Conservation (phyloP, 2,797 vertebrate species). For the Heterohyrax brucei region DNA sequence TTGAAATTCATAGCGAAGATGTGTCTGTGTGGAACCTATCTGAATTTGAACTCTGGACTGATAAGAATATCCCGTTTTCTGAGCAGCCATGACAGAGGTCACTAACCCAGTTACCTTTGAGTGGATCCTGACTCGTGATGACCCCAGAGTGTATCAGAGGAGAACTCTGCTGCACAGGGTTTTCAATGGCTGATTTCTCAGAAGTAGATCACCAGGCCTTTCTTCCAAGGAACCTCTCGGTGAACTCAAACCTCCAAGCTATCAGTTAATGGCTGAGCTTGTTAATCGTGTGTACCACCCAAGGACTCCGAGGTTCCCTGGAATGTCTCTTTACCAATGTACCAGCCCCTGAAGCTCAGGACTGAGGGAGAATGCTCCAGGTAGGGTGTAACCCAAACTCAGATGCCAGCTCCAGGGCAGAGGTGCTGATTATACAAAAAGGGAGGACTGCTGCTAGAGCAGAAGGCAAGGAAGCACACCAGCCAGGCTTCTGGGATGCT, state of each 20-base stretch:
- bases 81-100: neutral
- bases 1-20: neutral
- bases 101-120: neutral
- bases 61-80: neutral
- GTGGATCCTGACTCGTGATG: neutral
- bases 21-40: neutral
- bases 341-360: neutral
- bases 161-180: neutral
- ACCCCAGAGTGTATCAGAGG: neutral
- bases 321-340: neutral
- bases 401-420: neutral
- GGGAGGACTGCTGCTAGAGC: neutral
- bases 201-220: neutral
- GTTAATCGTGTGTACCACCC: neutral
- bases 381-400: accelerated
- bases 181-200: neutral
- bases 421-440: accelerated
- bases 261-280: neutral
- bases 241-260: neutral
- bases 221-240: neutral
- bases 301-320: neutral
- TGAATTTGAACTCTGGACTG: accelerated
- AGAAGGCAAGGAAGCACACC: accelerated
- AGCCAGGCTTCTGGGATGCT: neutral
- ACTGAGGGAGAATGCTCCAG: accelerated